A percentile compares a stretch with the other conserved stretches of the same genome.
Evolutionary conservation across 1,140 invertebrate species (phyloP).

Genomic region (Lordiphosa clarofinis): DNA sequence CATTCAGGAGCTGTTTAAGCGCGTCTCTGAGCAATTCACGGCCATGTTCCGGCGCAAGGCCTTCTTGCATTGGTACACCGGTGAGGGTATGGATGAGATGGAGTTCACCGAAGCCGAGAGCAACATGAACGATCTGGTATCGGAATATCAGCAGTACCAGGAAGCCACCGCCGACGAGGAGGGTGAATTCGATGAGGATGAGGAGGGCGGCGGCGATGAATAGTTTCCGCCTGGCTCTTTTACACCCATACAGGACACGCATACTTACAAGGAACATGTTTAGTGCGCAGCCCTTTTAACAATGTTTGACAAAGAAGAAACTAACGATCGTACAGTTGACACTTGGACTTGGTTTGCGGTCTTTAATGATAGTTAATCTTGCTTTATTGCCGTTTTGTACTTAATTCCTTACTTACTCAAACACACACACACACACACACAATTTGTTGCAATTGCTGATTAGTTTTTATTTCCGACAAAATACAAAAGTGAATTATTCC

Average conservation of each 20-base stretch:
- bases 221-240: too few species aligned
- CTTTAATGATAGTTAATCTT: neutral
- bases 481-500: neutral
- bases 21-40: slow-evolving; percentile 85
- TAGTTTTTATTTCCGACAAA: neutral
- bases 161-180: slow-evolving; percentile 87
- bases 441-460: slow-evolving; percentile 9
- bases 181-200: slow-evolving; percentile 85
- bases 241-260: too few species aligned
- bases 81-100: slow-evolving; percentile 92
- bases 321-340: too few species aligned
- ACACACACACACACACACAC: neutral
- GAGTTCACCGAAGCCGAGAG: slow-evolving; percentile 90
- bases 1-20: slow-evolving; percentile 86
- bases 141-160: slow-evolving; percentile 95
- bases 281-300: too few species aligned
- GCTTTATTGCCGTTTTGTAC: slow-evolving; percentile 1
- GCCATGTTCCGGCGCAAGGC: slow-evolving; percentile 90
- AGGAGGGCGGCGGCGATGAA: slow-evolving; percentile 81
- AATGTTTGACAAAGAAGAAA: too few species aligned
- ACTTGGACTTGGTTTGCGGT: too few species aligned
- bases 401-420: slow-evolving; percentile 12
- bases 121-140: slow-evolving; percentile 91
- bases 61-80: slow-evolving; percentile 89
- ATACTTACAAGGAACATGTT: too few species aligned